These are phyloP conservation scores for Squalus acanthias DNA, from an alignment of 2,797 vertebrate genomes.

Conservation along the genomic window DNA sequence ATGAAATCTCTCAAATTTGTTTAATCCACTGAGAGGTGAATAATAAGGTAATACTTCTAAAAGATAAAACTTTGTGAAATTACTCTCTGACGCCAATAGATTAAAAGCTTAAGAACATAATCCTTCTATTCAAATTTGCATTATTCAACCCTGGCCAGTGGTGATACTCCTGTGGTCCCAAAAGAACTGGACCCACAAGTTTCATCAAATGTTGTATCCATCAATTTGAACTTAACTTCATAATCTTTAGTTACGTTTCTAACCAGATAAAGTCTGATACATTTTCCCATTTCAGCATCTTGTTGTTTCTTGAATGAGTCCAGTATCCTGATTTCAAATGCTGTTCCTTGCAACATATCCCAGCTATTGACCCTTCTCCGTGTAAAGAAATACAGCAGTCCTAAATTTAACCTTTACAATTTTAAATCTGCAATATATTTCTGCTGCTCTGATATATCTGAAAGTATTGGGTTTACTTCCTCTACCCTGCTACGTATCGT, in stretches of 20 bases:
- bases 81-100: background rate
- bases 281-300: background rate
- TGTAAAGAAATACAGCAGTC: too few species aligned
- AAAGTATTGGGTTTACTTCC: background rate
- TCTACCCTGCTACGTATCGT: background rate
- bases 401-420: background rate
- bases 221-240: background rate
- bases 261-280: background rate
- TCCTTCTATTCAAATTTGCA: background rate
- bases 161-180: background rate
- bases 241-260: background rate
- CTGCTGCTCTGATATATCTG: background rate
- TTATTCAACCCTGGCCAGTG: background rate
- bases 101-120: background rate
- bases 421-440: background rate
- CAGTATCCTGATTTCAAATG: background rate
- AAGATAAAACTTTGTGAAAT: background rate
- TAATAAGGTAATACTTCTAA: background rate
- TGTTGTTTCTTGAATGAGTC: background rate
- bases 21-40: background rate
- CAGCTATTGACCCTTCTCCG: background rate
- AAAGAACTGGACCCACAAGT: background rate
- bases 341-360: background rate
- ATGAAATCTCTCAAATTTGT: background rate
- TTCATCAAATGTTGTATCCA: background rate